These are phyloP conservation scores for Mamestra configurata DNA, from an alignment of 1,140 invertebrate species.

Conservation along the genomic window DNA sequence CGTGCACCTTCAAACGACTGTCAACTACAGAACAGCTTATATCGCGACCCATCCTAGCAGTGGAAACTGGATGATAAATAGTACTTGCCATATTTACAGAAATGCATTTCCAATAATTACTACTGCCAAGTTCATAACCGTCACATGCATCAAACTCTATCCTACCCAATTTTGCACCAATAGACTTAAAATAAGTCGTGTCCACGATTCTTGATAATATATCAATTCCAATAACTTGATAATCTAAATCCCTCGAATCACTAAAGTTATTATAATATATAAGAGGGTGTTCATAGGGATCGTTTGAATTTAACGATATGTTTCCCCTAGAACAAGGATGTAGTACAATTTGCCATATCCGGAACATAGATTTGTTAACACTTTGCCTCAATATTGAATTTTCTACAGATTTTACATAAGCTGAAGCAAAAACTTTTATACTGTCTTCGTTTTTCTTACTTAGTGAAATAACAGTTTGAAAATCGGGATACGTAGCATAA, in stretches of 20 bases:
- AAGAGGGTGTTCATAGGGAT: conserved; percentile 89
- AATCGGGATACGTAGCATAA: conserved; percentile 62
- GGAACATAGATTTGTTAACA: conserved; percentile 71
- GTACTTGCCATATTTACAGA: conserved; percentile 89
- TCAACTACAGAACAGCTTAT: conserved; percentile 90
- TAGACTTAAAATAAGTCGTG: conserved; percentile 76
- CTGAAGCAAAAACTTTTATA: conserved; percentile 5
- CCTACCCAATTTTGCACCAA: conserved; percentile 74
- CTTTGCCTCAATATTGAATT: conserved; percentile 68
- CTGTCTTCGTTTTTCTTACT: neutral
- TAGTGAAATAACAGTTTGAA: conserved; percentile 61
- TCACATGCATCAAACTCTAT: conserved; percentile 79
- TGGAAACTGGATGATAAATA: conserved; percentile 92
- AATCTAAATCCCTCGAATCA: conserved; percentile 90
- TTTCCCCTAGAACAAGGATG: conserved; percentile 83
- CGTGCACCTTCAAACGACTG: conserved; percentile 90
- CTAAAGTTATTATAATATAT: conserved; percentile 94
- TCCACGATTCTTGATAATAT: conserved; percentile 74
- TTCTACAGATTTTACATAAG: neutral
- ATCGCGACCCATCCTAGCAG: conserved; percentile 92
- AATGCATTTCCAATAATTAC: conserved; percentile 90
- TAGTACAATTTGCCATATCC: conserved; percentile 73
- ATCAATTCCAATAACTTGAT: conserved; percentile 89
- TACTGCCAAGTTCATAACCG: conserved; percentile 78
- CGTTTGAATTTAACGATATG: conserved; percentile 70